Evolutionary conservation across 1,140 invertebrate species (phyloP), one percentile per base, ranked within the genome.

Genomic region (Brachionus koreanus): DNA sequence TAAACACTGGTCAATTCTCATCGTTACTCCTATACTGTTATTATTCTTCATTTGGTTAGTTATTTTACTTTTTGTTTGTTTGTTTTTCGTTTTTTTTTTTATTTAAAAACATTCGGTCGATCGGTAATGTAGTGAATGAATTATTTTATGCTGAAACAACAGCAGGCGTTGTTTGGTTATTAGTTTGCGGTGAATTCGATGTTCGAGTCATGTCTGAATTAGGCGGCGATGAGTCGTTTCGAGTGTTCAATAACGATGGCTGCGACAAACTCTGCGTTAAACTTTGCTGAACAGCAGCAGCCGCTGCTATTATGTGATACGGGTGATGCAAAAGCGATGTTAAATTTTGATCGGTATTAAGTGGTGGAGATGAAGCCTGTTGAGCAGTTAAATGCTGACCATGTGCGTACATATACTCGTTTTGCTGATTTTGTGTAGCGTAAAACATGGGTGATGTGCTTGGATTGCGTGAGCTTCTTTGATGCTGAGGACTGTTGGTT

Each of bases 251-350:
- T 29, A 42, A 13, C 3, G 61, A 1, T 35, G 49, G 39, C 19
- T 69, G 65, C 3, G 65, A 69, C 35, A 69, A 19, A 23, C 65
- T 69, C 65, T 69, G 65, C 33, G 29, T 16, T 4, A 79, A 16
- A 39, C 49, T 61, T 63, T 79, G 76, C 29, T 79, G 76, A 61
- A 79, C 69, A 46, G 39, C 76, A 5, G 76, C 76, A 3, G 76
- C 76, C 0, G 76, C 76, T n/a, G 76, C 76, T 4, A 79, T 57
- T 65, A 79, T 61, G 39, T 79, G 76, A 43, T 79, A 79, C n/a
- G 76, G 76, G 37, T 65, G 49, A 42, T 79, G 76, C 12, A 79
- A 25, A 1, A 79, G 39, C 2, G 76, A 79, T 35, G 76, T 39
- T 19, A 79, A 61, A 37, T 79, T 79, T 43, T 49, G 74, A n/a